Conservation (phyloP, 2,888 invertebrate genomes). For the Coecobrya sp. region DNA sequence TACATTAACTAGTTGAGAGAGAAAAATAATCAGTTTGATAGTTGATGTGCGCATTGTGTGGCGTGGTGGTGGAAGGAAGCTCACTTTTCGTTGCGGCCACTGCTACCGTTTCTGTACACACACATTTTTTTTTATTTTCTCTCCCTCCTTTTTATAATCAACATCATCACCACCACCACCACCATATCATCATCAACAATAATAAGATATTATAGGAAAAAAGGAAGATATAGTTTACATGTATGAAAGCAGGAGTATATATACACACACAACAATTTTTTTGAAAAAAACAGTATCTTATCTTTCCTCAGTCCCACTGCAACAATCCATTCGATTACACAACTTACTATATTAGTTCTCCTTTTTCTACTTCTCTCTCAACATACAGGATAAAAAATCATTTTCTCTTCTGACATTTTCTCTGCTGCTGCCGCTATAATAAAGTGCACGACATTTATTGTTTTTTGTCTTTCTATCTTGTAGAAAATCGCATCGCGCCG, state of each 20-base stretch:
- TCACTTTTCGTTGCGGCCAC: slow-evolving; percentile 69
- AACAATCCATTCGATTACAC: slow-evolving; percentile 8
- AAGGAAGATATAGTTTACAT: too few species aligned
- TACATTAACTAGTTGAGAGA: background rate
- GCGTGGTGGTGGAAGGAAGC: slow-evolving; percentile 45
- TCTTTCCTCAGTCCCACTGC: background rate
- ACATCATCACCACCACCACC: background rate
- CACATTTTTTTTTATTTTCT: background rate
- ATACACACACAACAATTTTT: slow-evolving; percentile 20
- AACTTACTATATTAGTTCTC: background rate
- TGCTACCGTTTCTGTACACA: slow-evolving; percentile 74
- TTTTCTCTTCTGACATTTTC: slow-evolving; percentile 41
- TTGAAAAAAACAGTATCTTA: slow-evolving; percentile 19
- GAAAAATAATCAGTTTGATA: background rate
- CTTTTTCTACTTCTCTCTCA: background rate
- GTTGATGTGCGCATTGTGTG: slow-evolving; percentile 28
- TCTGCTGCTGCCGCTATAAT: background rate
- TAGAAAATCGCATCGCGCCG: slow-evolving; percentile 67
- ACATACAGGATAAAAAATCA: background rate
- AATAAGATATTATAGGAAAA: background rate
- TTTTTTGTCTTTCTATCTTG: slow-evolving; percentile 67
- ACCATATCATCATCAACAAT: slow-evolving; percentile 37
- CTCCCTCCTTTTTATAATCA: too few species aligned
- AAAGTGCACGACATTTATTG: slow-evolving; percentile 74
- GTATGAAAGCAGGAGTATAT: too few species aligned